These are phyloP conservation scores for Neoarius graeffei DNA, from an alignment of 2,113 vertebrate species.

Conservation along the genomic window DNA sequence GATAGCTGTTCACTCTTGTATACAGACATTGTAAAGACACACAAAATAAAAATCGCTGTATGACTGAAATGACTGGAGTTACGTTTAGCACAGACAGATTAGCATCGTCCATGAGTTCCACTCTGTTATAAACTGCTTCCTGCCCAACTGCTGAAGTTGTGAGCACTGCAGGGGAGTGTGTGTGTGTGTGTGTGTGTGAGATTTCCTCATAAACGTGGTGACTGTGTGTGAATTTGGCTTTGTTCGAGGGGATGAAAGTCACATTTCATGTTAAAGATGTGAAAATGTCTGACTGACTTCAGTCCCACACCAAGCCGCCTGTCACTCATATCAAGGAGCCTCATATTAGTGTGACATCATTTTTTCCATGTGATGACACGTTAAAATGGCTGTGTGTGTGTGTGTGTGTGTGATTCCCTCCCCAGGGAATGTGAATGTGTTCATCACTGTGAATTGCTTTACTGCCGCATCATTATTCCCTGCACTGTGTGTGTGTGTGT, in stretches of 20 bases:
- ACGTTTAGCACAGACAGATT: neutral
- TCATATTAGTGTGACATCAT: neutral
- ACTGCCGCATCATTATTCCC: constrained; percentile 72
- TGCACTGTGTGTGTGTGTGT: constrained; percentile 27
- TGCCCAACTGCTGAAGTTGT: too few species aligned
- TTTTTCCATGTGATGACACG: neutral
- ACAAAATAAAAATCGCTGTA: neutral
- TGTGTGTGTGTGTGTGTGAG: too few species aligned
- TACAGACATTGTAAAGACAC: neutral
- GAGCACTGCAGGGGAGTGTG: too few species aligned
- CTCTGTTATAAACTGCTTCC: too few species aligned
- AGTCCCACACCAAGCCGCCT: neutral
- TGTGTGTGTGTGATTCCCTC: constrained; percentile 24
- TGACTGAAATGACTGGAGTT: neutral
- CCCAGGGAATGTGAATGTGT: constrained; percentile 62
- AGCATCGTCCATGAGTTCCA: neutral
- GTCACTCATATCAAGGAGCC: neutral
- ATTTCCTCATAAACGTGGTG: too few species aligned
- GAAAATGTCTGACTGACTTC: neutral
- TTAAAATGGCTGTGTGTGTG: neutral
- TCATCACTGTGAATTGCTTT: constrained; percentile 70
- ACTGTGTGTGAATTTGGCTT: too few species aligned
- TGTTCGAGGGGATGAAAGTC: too few species aligned
- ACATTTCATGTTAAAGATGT: too few species aligned
- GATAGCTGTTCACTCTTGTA: neutral